Evolutionary conservation across 1,140 invertebrate genomes (phyloP).

Genomic region (Penaeus japonicus): DNA sequence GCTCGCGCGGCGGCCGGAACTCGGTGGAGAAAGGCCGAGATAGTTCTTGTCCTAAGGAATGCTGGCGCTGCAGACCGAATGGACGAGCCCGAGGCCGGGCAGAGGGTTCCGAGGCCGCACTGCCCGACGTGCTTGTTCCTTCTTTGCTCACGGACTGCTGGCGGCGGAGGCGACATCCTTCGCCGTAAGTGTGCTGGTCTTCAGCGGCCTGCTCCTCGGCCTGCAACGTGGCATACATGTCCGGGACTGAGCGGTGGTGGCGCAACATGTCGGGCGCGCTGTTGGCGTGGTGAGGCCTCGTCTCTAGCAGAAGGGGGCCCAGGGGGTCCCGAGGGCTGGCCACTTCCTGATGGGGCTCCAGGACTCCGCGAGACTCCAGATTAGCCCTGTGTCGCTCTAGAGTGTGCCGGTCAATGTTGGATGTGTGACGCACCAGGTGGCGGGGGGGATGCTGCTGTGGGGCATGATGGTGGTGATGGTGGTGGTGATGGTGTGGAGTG

Average conservation of each 20-base stretch:
- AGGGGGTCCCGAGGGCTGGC: conserved; percentile 40
- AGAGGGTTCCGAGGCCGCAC: conserved; percentile 47
- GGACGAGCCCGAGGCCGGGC: conserved; percentile 43
- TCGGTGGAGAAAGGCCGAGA: conserved; percentile 54
- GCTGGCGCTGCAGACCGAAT: conserved; percentile 54
- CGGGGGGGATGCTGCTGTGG: conserved; percentile 40
- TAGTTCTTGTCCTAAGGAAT: conserved; percentile 57
- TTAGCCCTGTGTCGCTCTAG: conserved; percentile 46
- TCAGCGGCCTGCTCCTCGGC: conserved; percentile 32
- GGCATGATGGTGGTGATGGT: conserved; percentile 60
- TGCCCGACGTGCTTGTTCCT: conserved; percentile 52
- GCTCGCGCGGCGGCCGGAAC: conserved; percentile 27
- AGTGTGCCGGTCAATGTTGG: conserved; percentile 58
- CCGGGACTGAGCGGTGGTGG: conserved; percentile 57
- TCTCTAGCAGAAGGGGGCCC: not conserved
- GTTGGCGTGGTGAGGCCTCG: conserved; percentile 12
- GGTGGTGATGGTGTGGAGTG: conserved; percentile 58
- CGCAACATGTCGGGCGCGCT: conserved; percentile 49
- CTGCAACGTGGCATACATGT: conserved; percentile 58
- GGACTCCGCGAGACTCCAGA: conserved; percentile 44
- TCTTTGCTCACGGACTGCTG: conserved; percentile 59
- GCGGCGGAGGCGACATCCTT: conserved; percentile 54
- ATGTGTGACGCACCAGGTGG: conserved; percentile 55
- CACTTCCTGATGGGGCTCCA: conserved; percentile 55
- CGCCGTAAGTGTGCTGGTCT: conserved; percentile 57